These are phyloP conservation scores for Drosophila heteroneura DNA, from an alignment of 2,888 invertebrate species.

Conservation along the genomic window DNA sequence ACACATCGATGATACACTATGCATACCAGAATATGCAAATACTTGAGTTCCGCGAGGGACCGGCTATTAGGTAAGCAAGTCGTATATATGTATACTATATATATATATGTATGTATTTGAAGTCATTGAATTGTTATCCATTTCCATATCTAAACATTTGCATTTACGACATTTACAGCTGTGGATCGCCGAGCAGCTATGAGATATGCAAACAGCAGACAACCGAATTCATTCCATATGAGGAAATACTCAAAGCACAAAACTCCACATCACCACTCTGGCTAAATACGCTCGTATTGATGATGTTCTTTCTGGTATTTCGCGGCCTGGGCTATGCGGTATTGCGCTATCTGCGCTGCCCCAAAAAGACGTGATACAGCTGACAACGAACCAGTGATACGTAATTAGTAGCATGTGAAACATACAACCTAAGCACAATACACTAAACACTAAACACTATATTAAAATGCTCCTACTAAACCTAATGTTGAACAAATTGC, in stretches of 20 bases:
- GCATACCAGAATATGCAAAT: conserved; percentile 93
- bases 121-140: neutral
- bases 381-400: conserved; percentile 78
- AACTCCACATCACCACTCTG: conserved; percentile 89
- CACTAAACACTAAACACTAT: neutral
- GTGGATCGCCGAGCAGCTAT: conserved; percentile 89
- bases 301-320: conserved; percentile 90
- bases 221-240: conserved; percentile 87
- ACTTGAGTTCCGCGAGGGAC: conserved; percentile 90
- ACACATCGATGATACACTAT: conserved; percentile 92
- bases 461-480: conserved; percentile 21
- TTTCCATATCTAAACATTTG: conserved; percentile 6
- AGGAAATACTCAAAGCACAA: conserved; percentile 89
- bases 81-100: neutral
- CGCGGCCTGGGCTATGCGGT: conserved; percentile 90
- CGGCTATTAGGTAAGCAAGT: conserved; percentile 88
- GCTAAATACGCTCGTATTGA: conserved; percentile 90
- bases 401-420: conserved; percentile 56
- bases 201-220: conserved; percentile 87
- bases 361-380: conserved; percentile 86
- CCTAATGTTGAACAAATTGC: conserved; percentile 67
- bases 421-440: conserved; percentile 1
- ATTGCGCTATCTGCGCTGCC: conserved; percentile 89
- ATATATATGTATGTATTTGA: neutral
- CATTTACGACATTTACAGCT: conserved; percentile 86